Base-by-base conservation (phyloP, 2,113 vertebrate genomes). In the Thunnus thynnus region DNA sequence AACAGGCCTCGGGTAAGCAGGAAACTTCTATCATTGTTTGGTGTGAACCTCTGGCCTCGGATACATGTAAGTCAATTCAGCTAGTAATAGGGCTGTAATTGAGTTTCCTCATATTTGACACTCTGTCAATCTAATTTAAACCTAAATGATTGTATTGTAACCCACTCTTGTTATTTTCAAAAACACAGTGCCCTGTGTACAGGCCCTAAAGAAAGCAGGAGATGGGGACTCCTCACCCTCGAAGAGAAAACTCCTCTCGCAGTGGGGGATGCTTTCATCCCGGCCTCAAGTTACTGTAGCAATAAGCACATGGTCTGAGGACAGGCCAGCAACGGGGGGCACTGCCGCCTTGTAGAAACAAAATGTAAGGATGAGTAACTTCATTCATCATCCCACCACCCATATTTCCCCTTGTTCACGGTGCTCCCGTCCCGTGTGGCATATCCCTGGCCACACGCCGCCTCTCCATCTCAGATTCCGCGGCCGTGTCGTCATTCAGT, bases 111-210 rank as follows among this genome's bases (percentile, higher is more conserved):
- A n/a, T 77, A 91, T 91, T 91, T 91, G 77, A 90, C 88, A 90
- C 77, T 54, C 87, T 87, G 88, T 93, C 92, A 90, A 91, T 94
- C 87, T 84, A 90, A 91, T 93, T 92, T 89, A 75, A 85, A 76
- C 51, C 78, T 74, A 62, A 94, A 92, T 91, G 78, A 90, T 88
- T 89, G 85, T 48, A 67, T 86, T 91, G 90, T 91, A 90, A 92
- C 82, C 46, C 56, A 67, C 64, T 78, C 83, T 72, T 91, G 86
- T 92, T 90, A 88, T 93, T 92, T 87, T 86, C 73, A 56, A 54
- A 92, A 93, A 89, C 85, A 87, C 18, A 4, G 63, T 68, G 20
- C 50, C 64, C 17, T 76, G 79, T 78, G 88, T 57, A 79, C 79
- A 73, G 63, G 63, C 68, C 79, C 76, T 69, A 71, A 77, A 81